These are phyloP conservation scores for Aphis gossypii DNA, from an alignment of 1,140 invertebrate species.

Conservation along the genomic window DNA sequence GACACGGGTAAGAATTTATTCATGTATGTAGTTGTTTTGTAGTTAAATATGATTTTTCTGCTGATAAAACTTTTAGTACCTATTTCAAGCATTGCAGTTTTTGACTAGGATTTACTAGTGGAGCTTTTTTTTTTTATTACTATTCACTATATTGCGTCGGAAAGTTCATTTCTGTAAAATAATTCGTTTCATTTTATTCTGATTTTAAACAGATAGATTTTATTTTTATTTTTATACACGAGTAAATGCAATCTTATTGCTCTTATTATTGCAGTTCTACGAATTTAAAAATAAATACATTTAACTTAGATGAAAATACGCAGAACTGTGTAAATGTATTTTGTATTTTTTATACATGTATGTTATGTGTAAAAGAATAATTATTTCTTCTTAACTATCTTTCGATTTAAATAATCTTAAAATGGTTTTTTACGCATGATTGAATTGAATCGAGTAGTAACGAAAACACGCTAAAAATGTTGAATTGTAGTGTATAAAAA, in stretches of 20 bases:
- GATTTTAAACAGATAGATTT: neutral
- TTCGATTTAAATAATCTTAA: neutral
- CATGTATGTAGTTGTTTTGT: neutral
- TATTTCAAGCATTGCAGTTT: neutral
- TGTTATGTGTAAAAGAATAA: neutral
- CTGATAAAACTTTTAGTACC: neutral
- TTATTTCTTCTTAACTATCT: neutral
- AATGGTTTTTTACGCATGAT: neutral
- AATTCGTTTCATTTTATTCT: neutral
- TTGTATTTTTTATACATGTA: neutral
- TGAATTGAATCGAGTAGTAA: neutral
- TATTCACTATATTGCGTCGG: neutral
- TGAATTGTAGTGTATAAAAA: neutral
- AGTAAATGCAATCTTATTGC: neutral
- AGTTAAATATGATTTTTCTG: neutral
- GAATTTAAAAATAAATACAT: slow-evolving; percentile 3
- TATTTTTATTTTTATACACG: neutral
- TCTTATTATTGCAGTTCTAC: neutral
- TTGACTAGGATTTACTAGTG: neutral
- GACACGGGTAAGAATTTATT: slow-evolving; percentile 73
- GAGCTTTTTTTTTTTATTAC: neutral
- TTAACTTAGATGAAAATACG: neutral
- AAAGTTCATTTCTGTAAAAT: neutral
- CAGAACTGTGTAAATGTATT: neutral
- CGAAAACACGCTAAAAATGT: neutral